Percentiles rank a stretch among this genome's conserved stretches.
phyloP scores from a whole-genome alignment of 2,797 vertebrate genomes.

The Platyrinchus mystaceus region DNA sequence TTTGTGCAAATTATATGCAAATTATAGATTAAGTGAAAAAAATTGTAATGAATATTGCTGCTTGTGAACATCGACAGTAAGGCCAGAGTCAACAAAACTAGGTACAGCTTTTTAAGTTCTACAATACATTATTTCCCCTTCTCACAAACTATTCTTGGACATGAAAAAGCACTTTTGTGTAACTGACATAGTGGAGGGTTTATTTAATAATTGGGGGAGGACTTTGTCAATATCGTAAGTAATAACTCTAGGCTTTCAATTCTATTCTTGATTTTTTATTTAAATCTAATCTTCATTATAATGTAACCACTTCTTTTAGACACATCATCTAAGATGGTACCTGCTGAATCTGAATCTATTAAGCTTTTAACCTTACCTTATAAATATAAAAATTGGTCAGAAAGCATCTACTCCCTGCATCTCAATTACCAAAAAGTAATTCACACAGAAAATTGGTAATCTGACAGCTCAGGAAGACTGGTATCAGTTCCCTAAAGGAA shows the following conservation, averaged over 20 bases:
- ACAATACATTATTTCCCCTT: neutral
- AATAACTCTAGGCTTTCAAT: neutral
- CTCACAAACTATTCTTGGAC: neutral
- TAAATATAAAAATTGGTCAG: slow-evolving; percentile 22
- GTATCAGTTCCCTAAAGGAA: slow-evolving; percentile 7
- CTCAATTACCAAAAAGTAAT: slow-evolving; percentile 13
- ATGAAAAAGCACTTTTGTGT: neutral
- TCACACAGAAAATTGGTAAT: slow-evolving; percentile 30
- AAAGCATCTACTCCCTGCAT: neutral
- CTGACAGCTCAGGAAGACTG: neutral
- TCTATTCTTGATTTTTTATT: neutral
- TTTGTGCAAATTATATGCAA: neutral
- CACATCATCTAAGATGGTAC: neutral
- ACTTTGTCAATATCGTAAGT: neutral
- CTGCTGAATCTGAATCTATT: neutral
- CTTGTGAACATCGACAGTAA: neutral
- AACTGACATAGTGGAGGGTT: neutral
- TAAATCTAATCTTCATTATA: neutral
- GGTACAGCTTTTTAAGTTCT: neutral
- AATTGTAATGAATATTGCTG: neutral
- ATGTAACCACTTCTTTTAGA: neutral
- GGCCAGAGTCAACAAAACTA: neutral
- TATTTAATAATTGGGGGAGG: neutral
- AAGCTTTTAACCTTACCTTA: neutral
- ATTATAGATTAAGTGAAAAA: neutral